Conservation (phyloP, 2,797 vertebrate species). For the Phrynocephalus forsythii region DNA sequence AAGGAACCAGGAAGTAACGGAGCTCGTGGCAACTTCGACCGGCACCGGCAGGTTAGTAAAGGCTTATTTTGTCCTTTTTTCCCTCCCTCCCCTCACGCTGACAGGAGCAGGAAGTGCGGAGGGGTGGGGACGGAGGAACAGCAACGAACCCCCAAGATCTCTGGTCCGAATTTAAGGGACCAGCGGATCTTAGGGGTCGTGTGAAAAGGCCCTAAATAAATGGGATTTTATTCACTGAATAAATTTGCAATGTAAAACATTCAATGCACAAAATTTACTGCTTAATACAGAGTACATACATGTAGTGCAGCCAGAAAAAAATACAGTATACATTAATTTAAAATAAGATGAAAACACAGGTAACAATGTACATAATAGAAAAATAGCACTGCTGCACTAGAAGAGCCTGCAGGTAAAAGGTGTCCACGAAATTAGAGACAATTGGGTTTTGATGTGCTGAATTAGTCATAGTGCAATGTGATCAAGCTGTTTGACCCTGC, state of each 20-base stretch:
- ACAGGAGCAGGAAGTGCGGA: too few species aligned
- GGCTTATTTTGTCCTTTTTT: too few species aligned
- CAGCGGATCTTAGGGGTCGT: too few species aligned
- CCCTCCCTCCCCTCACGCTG: too few species aligned
- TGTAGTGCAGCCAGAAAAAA: conserved; percentile 31
- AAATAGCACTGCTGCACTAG: conserved; percentile 11
- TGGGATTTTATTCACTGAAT: neutral
- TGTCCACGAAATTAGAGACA: neutral
- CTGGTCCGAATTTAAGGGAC: too few species aligned
- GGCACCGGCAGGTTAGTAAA: too few species aligned
- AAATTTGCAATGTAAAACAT: neutral
- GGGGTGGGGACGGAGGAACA: too few species aligned
- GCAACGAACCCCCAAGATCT: too few species aligned
- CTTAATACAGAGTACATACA: neutral
- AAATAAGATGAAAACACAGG: neutral
- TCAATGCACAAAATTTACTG: neutral
- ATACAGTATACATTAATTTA: neutral
- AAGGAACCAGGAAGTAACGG: too few species aligned
- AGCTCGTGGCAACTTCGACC: too few species aligned
- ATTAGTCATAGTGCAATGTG: neutral
- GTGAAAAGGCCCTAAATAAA: neutral
- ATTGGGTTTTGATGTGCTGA: neutral
- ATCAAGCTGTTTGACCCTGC: neutral
- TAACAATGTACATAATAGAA: neutral
- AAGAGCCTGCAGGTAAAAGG: conserved; percentile 3